These are phyloP conservation scores for Leptestheria dahalacensis DNA, from an alignment of 1,140 invertebrate genomes.

Conservation along the genomic window DNA sequence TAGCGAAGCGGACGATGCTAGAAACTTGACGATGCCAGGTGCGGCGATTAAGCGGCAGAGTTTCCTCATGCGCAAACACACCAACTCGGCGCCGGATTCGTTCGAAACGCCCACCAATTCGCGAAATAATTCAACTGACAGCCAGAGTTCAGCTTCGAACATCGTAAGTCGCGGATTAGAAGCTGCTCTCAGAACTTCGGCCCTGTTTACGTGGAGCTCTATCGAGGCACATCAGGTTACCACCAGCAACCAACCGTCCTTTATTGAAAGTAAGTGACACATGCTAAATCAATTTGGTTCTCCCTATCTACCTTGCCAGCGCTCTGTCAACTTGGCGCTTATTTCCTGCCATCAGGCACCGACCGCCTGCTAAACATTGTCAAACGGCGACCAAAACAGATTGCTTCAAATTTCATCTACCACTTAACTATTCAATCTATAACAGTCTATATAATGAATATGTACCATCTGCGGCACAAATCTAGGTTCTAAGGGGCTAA, in stretches of 20 bases:
- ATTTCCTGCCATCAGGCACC: background rate
- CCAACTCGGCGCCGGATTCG: constrained; percentile 33
- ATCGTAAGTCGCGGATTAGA: constrained; percentile 13
- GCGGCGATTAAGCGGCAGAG: constrained; percentile 25
- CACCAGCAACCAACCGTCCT: background rate
- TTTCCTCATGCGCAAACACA: constrained; percentile 31
- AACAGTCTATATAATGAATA: background rate
- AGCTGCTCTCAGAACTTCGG: constrained; percentile 7
- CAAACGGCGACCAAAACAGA: background rate
- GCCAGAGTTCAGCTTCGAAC: constrained; percentile 18
- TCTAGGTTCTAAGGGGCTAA: background rate
- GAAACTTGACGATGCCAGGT: background rate
- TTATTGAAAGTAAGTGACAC: constrained; percentile 10
- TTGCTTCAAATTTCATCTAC: background rate
- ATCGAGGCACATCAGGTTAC: constrained; percentile 8
- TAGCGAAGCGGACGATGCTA: background rate
- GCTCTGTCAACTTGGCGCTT: too few relatives aligned
- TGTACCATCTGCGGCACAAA: background rate
- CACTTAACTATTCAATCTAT: background rate
- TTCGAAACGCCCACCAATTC: constrained; percentile 25
- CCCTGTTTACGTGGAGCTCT: constrained; percentile 14
- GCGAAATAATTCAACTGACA: constrained; percentile 21
- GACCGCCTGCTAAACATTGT: too few relatives aligned
- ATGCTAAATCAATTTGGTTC: background rate
- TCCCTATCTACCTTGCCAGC: background rate